Evolutionary conservation across 2,113 vertebrate genomes (phyloP), one percentile per base, ranked within the genome.

Genomic region (Dunckerocampus dactyliophorus): DNA sequence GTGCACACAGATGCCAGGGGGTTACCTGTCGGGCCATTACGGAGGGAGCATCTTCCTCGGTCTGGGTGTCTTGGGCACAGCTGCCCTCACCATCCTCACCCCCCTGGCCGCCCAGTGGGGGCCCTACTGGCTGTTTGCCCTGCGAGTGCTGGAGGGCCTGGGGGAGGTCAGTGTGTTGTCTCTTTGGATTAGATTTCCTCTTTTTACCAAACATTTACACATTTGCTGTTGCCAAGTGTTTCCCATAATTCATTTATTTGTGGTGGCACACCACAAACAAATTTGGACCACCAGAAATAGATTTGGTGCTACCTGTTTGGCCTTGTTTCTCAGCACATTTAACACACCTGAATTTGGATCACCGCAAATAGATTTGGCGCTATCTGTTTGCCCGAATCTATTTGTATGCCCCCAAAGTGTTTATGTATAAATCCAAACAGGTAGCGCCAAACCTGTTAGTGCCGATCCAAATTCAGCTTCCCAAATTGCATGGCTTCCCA

Each of bases 1-100:
- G 61, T 71, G 82, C 68, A 94, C 92, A 1, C 91, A 94, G 82
- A 89, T 94, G 57, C 92, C 89, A 0, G 93, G 93, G 0, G 93
- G 93, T 0, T 94, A 94, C 71, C 82, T 94, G 68, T 80, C 93
- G 0, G 93, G 90, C 15, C 90, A 85, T 57, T 86, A 90, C 3
- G 92, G 93, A 4, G 93, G 93, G 0, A 92, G 68, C 0, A 10
- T 82, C 5, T 93, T 93, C 63, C 77, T 94, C 11, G 92, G 93
- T 5, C 51, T 88, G 20, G 92, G 92, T 0, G 87, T 94, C 57
- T 76, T 93, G 47, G 52, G 84, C 66, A 93, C 93, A 0, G 91
- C 93, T 0, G 50, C 20, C 24, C 91, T 95, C 70, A 93, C 91
- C 1, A 80, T 95, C 34, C 85, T 93, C 56, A 87, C 90, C 4